Evolutionary conservation across 1,140 invertebrate genomes (phyloP).

Genomic region (Drosophila nigromelanica): DNA sequence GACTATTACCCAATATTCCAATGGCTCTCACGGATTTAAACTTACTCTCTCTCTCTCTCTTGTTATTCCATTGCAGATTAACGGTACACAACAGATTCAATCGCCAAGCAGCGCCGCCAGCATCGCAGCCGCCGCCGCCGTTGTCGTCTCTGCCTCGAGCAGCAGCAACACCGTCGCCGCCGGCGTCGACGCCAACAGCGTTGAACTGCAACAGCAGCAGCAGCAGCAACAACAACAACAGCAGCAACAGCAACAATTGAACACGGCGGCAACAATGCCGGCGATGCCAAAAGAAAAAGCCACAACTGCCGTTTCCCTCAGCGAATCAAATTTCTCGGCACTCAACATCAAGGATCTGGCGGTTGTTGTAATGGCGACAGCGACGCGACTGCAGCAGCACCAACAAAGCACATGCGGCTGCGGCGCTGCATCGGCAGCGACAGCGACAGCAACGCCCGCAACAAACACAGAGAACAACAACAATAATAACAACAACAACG

Average conservation of each 20-base stretch:
- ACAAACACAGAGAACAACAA: slow-evolving; percentile 36
- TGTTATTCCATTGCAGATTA: slow-evolving; percentile 59
- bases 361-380: slow-evolving; percentile 57
- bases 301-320: slow-evolving; percentile 72
- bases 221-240: slow-evolving; percentile 12
- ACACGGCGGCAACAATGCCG: slow-evolving; percentile 74
- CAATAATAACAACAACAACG: slow-evolving; percentile 46
- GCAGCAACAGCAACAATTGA: slow-evolving; percentile 42
- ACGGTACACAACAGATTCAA: slow-evolving; percentile 72
- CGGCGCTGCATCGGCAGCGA: slow-evolving; percentile 52
- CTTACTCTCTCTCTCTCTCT: slow-evolving; percentile 16
- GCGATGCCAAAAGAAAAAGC: slow-evolving; percentile 83
- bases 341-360: slow-evolving; percentile 64
- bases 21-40: not conserved
- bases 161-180: slow-evolving; percentile 41
- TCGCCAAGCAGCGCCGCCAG: slow-evolving; percentile 58
- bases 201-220: slow-evolving; percentile 47
- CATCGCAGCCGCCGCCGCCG: slow-evolving; percentile 54
- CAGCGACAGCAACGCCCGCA: slow-evolving; percentile 26
- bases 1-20: slow-evolving; percentile 21
- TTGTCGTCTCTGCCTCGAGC: slow-evolving; percentile 56
- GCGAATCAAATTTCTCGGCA: slow-evolving; percentile 68
- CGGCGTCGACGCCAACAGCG: slow-evolving; percentile 30
- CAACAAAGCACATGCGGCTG: slow-evolving; percentile 56
- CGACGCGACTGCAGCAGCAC: slow-evolving; percentile 49